Evolutionary conservation across 2,113 vertebrate species (phyloP).

Genomic region (Gallinago undulata): DNA sequence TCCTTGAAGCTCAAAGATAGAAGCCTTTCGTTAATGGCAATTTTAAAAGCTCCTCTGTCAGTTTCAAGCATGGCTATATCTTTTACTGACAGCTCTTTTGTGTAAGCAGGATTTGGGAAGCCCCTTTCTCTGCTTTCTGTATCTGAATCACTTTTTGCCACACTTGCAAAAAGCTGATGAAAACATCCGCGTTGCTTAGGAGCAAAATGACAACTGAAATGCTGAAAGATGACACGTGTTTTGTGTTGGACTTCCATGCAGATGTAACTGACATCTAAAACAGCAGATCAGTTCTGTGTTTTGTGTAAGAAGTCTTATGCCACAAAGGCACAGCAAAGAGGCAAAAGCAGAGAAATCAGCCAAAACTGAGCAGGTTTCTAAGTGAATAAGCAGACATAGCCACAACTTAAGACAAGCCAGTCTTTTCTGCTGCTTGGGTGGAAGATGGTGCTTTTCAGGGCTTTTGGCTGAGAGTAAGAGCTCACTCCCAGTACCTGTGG

Average conservation of each 20-base stretch:
- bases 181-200: background rate
- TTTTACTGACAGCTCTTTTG: conserved; percentile 36
- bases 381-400: background rate
- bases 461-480: background rate
- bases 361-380: background rate
- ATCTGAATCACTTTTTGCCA: background rate
- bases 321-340: background rate
- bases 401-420: background rate
- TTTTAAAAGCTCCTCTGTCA: background rate
- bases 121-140: background rate
- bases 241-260: background rate
- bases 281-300: background rate
- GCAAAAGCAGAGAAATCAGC: background rate
- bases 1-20: background rate
- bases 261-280: background rate
- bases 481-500: background rate
- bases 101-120: conserved; percentile 27
- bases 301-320: background rate
- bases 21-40: background rate
- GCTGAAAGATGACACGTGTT: background rate
- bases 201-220: conserved; percentile 10
- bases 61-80: background rate
- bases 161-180: conserved; percentile 12
- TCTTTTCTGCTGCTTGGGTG: background rate
- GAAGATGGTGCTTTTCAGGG: background rate